Evolutionary conservation across 1,140 invertebrate genomes (phyloP).

Genomic region (Paralvinella palmiformis): DNA sequence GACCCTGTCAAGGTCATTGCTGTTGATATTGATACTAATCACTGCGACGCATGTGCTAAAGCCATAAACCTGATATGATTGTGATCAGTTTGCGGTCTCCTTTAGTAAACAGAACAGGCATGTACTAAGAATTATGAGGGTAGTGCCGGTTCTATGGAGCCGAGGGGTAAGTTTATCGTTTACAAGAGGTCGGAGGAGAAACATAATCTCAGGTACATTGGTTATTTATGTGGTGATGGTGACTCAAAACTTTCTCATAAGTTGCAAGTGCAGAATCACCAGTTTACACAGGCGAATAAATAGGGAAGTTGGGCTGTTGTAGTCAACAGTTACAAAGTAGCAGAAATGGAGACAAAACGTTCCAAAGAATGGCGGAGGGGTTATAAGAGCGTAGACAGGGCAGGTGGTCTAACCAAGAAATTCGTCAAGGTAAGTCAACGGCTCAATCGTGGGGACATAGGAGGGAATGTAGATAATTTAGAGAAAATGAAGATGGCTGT

Average conservation of each 20-base stretch:
- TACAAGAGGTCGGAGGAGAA: no score
- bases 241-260: no score
- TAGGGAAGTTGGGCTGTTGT: background rate
- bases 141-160: background rate
- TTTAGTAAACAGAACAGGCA: background rate
- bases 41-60: constrained; percentile 1
- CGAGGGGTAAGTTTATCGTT: no score
- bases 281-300: background rate
- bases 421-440: background rate
- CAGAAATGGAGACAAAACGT: no score
- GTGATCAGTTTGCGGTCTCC: background rate
- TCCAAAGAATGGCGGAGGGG: background rate
- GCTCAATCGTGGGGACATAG: background rate
- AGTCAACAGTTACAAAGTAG: no score
- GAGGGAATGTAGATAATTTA: background rate
- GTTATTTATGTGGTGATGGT: background rate
- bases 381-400: background rate
- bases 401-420: background rate
- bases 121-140: background rate
- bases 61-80: background rate
- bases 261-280: background rate
- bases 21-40: background rate
- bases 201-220: constrained; percentile 4
- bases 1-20: background rate
- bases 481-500: background rate